phyloP scores from a whole-genome alignment of 2,888 invertebrate species.

The Netelia inedita region DNA sequence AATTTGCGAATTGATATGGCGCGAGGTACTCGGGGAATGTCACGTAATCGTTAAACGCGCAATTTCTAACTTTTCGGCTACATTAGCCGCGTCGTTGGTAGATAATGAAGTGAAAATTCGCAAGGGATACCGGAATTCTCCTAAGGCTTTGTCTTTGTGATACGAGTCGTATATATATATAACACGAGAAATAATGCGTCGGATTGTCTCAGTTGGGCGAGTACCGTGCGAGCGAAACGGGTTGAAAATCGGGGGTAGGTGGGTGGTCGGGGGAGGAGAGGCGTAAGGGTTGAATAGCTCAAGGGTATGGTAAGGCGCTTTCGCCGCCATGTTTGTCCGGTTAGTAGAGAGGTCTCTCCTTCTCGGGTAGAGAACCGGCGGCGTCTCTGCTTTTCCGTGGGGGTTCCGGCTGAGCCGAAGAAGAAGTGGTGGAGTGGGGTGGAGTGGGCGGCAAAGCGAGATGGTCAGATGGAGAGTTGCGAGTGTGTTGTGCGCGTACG shows the following conservation, averaged over 20 bases:
- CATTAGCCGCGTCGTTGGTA: slow-evolving; percentile 46
- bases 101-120: slow-evolving; percentile 63
- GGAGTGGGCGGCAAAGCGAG: slow-evolving; percentile 43
- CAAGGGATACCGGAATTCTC: slow-evolving; percentile 48
- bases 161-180: slow-evolving; percentile 43
- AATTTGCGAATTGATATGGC: slow-evolving; percentile 43
- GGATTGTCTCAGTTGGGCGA: slow-evolving; percentile 64
- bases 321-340: slow-evolving; percentile 80
- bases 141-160: slow-evolving; percentile 50
- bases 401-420: slow-evolving; percentile 74
- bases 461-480: slow-evolving; percentile 50
- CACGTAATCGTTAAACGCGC: slow-evolving; percentile 16
- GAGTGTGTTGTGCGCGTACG: slow-evolving; percentile 5
- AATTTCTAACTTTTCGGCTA: slow-evolving; percentile 36
- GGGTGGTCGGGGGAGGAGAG: slow-evolving; percentile 33
- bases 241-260: slow-evolving; percentile 40
- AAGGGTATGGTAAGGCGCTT: slow-evolving; percentile 76
- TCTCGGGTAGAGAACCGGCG: slow-evolving; percentile 66
- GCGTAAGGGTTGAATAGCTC: slow-evolving; percentile 77
- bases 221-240: slow-evolving; percentile 42
- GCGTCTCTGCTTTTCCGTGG: slow-evolving; percentile 71
- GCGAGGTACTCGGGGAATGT: slow-evolving; percentile 23
- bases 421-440: slow-evolving; percentile 67
- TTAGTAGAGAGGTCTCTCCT: slow-evolving; percentile 68
- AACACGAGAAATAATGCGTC: slow-evolving; percentile 18